phyloP scores from a whole-genome alignment of 2,888 invertebrate genomes.

The Oegoconia quadripuncta region DNA sequence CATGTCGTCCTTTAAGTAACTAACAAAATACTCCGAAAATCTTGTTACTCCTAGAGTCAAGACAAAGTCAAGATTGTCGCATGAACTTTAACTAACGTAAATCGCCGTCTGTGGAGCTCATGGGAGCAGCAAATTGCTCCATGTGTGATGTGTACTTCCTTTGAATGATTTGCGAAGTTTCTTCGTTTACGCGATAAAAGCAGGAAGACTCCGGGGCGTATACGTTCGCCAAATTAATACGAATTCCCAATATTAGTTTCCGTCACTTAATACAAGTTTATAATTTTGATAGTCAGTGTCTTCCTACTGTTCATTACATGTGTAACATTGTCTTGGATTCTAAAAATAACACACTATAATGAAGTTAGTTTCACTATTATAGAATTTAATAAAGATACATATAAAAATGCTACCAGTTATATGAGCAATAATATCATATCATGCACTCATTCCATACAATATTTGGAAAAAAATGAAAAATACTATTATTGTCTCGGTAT shows the following conservation, averaged over 20 bases:
- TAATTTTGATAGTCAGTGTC: neutral
- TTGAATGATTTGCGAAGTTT: conserved; percentile 31
- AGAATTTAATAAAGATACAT: too few relatives aligned
- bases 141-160: conserved; percentile 30
- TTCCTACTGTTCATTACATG: conserved; percentile 9
- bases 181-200: conserved; percentile 14
- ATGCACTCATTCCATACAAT: neutral
- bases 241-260: conserved; percentile 6
- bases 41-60: conserved; percentile 20
- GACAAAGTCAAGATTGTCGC: conserved; percentile 33
- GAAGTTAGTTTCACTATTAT: too few relatives aligned
- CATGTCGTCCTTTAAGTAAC: too few relatives aligned
- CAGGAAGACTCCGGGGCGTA: neutral
- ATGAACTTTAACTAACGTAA: conserved; percentile 37
- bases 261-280: conserved; percentile 6
- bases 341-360: too few relatives aligned
- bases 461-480: neutral
- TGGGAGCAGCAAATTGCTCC: conserved; percentile 34
- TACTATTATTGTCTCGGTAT: conserved; percentile 30
- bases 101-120: conserved; percentile 30
- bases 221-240: conserved; percentile 11
- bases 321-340: too few relatives aligned
- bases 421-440: too few relatives aligned
- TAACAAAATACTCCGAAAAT: conserved; percentile 1
- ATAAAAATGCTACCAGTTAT: too few relatives aligned